These are phyloP conservation scores for Pocillopora damicornis DNA, from an alignment of 64 coral and sea anemone species.

Conservation along the genomic window DNA sequence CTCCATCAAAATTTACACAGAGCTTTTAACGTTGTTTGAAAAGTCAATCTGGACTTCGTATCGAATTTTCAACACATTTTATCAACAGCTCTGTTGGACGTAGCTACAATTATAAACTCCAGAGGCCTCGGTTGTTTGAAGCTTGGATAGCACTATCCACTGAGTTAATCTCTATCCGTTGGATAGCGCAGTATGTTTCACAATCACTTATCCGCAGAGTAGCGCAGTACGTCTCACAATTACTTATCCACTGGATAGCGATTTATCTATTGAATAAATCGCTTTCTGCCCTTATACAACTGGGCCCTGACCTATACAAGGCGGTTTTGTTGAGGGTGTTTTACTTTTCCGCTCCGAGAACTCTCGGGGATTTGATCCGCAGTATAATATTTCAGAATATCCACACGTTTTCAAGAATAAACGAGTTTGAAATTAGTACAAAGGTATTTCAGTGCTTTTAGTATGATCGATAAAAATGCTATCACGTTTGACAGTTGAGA, in stretches of 20 bases:
- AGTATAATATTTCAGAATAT: constrained; percentile 1
- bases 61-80: background rate
- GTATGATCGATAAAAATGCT: background rate
- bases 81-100: constrained; percentile 4
- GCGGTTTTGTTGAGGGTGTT: background rate
- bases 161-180: too few relatives aligned
- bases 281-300: too few relatives aligned
- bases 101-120: background rate
- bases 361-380: background rate
- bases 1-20: background rate
- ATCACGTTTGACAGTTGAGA: background rate
- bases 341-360: background rate
- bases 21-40: background rate
- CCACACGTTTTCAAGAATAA: background rate
- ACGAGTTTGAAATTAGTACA: background rate
- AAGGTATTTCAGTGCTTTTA: background rate
- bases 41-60: background rate
- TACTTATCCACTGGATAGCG: too few relatives aligned
- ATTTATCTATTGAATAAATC: too few relatives aligned
- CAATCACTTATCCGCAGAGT: background rate
- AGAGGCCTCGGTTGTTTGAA: too few relatives aligned
- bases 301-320: background rate
- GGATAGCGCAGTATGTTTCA: background rate
- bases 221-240: too few relatives aligned
- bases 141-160: too few relatives aligned